Evolutionary conservation across 2,113 vertebrate genomes (phyloP).

Genomic region (Spizaetus ornatus): DNA sequence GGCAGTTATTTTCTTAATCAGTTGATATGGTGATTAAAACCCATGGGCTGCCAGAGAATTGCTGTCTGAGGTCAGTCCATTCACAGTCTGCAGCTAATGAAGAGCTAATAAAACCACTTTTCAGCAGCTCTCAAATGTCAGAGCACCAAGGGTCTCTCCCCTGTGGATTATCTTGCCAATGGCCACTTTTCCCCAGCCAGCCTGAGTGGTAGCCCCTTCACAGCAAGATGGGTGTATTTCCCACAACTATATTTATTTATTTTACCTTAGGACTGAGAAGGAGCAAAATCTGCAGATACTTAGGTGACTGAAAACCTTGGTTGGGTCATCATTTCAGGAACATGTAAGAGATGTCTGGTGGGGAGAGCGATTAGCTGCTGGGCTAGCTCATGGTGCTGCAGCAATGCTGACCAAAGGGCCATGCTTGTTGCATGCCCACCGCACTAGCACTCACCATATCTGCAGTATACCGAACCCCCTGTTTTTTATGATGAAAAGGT

Average conservation of each 20-base stretch:
- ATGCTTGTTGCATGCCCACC: not conserved
- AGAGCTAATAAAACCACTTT: not conserved
- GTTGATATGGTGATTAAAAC: not conserved
- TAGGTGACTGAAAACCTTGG: not conserved
- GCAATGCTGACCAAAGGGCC: not conserved
- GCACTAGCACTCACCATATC: not conserved
- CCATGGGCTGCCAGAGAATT: not conserved
- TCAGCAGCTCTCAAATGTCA: not conserved
- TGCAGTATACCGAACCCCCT: not conserved
- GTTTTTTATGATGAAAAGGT: not conserved
- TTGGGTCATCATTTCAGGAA: not conserved
- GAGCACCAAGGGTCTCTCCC: not conserved
- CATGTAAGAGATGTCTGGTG: not conserved
- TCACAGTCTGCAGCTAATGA: not conserved
- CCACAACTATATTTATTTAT: not conserved
- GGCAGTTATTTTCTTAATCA: not conserved
- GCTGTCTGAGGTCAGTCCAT: not conserved
- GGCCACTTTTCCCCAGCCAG: not conserved
- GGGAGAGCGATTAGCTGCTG: not conserved
- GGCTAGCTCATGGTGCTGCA: not conserved
- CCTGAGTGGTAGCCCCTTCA: not conserved
- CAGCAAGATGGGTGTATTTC: not conserved
- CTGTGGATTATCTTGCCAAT: not conserved
- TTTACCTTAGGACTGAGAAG: not conserved
- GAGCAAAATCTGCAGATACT: not conserved